These are phyloP conservation scores for Penaeus vannamei DNA, from an alignment of 1,140 invertebrate species.

Conservation along the genomic window DNA sequence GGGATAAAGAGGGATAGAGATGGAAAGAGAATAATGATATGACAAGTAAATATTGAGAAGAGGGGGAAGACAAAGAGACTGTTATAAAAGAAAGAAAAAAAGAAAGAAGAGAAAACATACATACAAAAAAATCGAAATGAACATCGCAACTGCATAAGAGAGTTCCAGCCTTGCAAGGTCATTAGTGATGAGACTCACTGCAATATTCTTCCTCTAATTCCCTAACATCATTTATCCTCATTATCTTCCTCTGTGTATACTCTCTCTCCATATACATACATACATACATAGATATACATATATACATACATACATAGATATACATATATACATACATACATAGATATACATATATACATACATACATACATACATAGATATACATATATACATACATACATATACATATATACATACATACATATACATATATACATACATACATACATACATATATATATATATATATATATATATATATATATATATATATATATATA, in stretches of 20 bases:
- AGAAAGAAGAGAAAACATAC: not conserved
- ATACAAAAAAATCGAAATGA: not conserved
- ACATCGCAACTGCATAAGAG: too few relatives aligned
- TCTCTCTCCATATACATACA: not conserved
- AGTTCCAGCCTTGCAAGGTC: too few relatives aligned
- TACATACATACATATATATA: not conserved
- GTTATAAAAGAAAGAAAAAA: not conserved
- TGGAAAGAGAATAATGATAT: too few relatives aligned
- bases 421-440: too few relatives aligned
- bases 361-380: not conserved
- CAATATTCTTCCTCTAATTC: too few relatives aligned
- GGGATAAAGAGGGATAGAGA: too few relatives aligned
- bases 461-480: not conserved
- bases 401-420: not conserved
- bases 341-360: constrained; percentile 11
- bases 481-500: not conserved
- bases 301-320: not conserved
- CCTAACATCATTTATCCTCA: not conserved
- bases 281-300: not conserved
- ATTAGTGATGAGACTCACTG: too few relatives aligned
- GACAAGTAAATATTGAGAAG: too few relatives aligned
- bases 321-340: constrained; percentile 1
- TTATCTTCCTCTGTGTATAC: not conserved
- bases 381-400: not conserved
- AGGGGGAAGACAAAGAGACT: not conserved